phyloP scores from a whole-genome alignment of 2,113 vertebrate species.

The Passer domesticus region DNA sequence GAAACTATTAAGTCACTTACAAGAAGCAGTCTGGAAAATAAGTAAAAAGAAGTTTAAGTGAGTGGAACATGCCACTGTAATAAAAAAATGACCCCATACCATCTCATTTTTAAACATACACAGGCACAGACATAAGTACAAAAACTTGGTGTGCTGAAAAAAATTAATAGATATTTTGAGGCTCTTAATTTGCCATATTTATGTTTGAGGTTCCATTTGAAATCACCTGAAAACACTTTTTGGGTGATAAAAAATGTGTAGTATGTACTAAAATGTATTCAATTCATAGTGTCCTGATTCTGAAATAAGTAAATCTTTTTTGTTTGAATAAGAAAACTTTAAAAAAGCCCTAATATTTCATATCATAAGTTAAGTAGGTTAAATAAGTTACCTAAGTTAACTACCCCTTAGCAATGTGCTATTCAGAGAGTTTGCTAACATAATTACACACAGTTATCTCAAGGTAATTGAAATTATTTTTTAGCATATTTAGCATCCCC shows the following conservation, averaged over 20 bases:
- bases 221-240: not conserved
- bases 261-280: not conserved
- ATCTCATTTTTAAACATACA: not conserved
- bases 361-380: not conserved
- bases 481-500: not conserved
- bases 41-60: not conserved
- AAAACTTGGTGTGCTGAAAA: not conserved
- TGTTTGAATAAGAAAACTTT: not conserved
- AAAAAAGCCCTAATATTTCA: not conserved
- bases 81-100: not conserved
- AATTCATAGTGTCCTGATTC: not conserved
- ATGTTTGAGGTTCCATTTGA: not conserved
- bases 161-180: not conserved
- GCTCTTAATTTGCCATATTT: not conserved
- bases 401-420: not conserved
- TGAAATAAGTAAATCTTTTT: not conserved
- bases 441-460: not conserved
- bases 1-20: not conserved
- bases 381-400: not conserved
- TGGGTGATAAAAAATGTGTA: not conserved
- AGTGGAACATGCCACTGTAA: not conserved
- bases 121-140: accelerated
- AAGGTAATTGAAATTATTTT: not conserved
- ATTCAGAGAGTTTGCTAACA: not conserved
- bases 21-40: not conserved